Base-by-base conservation (phyloP, 2,797 vertebrate species). In the Acrossocheilus fasciatus region DNA sequence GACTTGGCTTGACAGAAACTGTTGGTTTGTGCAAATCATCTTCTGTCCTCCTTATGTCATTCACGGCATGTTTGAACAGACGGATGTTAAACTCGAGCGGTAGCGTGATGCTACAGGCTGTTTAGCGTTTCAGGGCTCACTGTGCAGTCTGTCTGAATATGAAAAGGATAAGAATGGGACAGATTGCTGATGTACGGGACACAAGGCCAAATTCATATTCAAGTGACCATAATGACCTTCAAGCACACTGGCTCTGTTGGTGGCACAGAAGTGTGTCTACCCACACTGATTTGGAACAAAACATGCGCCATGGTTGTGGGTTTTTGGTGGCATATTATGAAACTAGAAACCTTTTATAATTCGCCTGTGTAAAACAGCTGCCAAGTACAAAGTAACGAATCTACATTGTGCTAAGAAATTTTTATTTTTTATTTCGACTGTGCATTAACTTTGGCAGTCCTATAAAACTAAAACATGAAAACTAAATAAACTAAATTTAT, bases 261-360 rank as follows among this genome's bases (percentile, higher is more conserved):
- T 88, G 87, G 82, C 90, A 87, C 88, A 87, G 91, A 92, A 93
- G 87, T 90, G 86, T 91, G 91, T 89, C 85, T 66, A 47, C 26
- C 50, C 91, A 75, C 91, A 75, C 26, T 81, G 39, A 84, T 36
- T 91, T 75, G 0, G 89, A 86, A 89, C 82, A 88, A 83, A 39
- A 57, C 86, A 91, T 18, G 84, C 36, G 82, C 11, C 34, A 72
- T 47, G 23, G 73, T 17, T 84, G 20, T n/a, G 82, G 34, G 45
- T 15, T 15, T 15, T 50, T 15, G 4, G 14, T 50, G 12, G 12
- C 45, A 47, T 14, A 47, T 4, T 14, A 45, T 45, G 10, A 47
- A 47, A 47, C 4, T 45, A 45, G 45, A 45, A 45, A 4, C 12
- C 3, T 1, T 45, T 45, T 45, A 45, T 45, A 45, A 45, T 45